Evolutionary conservation across 2,888 invertebrate species (phyloP).

Genomic region (Campoplex nolae): DNA sequence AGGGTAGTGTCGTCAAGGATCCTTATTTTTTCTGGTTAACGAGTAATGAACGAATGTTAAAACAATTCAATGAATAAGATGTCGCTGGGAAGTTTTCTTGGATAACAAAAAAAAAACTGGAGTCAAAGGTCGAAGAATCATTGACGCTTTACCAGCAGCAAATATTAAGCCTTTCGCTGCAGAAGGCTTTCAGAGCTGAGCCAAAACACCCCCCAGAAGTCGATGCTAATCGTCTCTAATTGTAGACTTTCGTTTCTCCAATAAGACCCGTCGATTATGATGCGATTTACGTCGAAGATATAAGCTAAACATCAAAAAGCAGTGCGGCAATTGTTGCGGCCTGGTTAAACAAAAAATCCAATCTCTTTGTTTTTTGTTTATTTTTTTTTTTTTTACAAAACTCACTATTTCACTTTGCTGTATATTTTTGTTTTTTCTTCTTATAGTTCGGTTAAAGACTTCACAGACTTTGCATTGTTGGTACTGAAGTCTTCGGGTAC

Average conservation of each 20-base stretch:
- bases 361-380: background rate
- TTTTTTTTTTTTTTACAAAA: background rate
- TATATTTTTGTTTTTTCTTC: background rate
- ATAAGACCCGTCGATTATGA: constrained; percentile 37
- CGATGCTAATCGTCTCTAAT: constrained; percentile 60
- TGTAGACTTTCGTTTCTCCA: constrained; percentile 32
- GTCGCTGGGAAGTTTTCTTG: background rate
- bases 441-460: background rate
- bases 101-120: no score
- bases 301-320: background rate
- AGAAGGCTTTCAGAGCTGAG: background rate
- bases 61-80: background rate
- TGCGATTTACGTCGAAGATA: constrained; percentile 50
- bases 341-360: constrained; percentile 35
- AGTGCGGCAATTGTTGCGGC: constrained; percentile 20
- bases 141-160: background rate
- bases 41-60: background rate
- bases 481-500: background rate
- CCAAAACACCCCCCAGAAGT: background rate
- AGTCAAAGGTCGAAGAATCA: constrained; percentile 6
- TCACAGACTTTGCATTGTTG: constrained; percentile 1
- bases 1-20: background rate
- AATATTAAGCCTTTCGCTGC: background rate
- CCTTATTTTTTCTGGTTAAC: background rate
- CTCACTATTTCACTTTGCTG: background rate